Conservation (phyloP, 1,140 invertebrate genomes). For the Eumeta japonica region DNA sequence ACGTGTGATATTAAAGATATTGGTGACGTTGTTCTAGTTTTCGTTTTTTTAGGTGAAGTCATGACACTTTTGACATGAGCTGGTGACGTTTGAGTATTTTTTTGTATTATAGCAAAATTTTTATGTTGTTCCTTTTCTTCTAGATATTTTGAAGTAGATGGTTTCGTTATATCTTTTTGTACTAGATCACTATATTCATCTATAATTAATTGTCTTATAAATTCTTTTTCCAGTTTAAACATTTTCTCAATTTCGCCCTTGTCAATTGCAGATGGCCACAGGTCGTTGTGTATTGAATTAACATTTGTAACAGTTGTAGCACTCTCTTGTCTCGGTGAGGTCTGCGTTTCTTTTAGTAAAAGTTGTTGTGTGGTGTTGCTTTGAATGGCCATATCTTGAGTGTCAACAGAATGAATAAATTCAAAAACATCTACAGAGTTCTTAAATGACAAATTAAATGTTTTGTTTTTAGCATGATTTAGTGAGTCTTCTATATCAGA, state of each 20-base stretch:
- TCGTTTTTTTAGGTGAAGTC: slow-evolving; percentile 43
- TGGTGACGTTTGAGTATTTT: slow-evolving; percentile 50
- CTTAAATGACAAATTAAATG: slow-evolving; percentile 38
- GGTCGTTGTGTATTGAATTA: slow-evolving; percentile 39
- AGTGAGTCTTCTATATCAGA: not conserved
- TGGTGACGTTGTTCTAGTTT: slow-evolving; percentile 47
- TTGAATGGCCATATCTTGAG: slow-evolving; percentile 44
- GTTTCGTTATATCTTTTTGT: slow-evolving; percentile 34
- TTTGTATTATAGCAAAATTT: slow-evolving; percentile 29
- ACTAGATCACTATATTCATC: slow-evolving; percentile 43
- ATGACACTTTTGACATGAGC: slow-evolving; percentile 43
- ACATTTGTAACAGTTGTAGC: slow-evolving; percentile 15
- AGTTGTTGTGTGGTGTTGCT: slow-evolving; percentile 29
- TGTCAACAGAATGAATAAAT: slow-evolving; percentile 43
- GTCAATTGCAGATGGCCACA: slow-evolving; percentile 33
- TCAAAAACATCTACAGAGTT: slow-evolving; percentile 45
- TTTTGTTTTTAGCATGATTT: slow-evolving; percentile 16
- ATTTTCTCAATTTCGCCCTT: slow-evolving; percentile 31
- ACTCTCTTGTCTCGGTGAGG: slow-evolving; percentile 36
- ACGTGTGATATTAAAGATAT: slow-evolving; percentile 23
- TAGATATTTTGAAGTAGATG: slow-evolving; percentile 29
- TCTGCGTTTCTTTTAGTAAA: slow-evolving; percentile 48
- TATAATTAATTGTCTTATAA: slow-evolving; percentile 44
- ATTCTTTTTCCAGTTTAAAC: slow-evolving; percentile 42
- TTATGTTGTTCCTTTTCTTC: slow-evolving; percentile 12